These are phyloP conservation scores for Flexamia atlantica DNA, from an alignment of 2,888 invertebrate species.

Conservation along the genomic window DNA sequence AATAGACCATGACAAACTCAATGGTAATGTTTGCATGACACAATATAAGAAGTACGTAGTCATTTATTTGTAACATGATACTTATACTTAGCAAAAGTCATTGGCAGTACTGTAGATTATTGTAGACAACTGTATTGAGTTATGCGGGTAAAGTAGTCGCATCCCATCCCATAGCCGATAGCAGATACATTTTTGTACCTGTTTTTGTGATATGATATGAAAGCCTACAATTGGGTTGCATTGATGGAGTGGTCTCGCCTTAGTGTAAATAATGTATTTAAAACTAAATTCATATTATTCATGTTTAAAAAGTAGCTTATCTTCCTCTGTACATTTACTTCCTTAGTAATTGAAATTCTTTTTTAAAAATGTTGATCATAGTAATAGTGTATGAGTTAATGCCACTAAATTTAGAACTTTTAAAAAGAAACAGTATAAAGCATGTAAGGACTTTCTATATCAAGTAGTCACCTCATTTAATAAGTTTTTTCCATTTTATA, in stretches of 20 bases:
- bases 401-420: neutral
- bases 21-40: no score
- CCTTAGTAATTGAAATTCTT: no score
- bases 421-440: neutral
- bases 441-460: neutral
- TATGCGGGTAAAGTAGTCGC: neutral
- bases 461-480: neutral
- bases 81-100: neutral
- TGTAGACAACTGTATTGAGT: neutral
- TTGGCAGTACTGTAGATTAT: neutral
- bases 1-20: no score
- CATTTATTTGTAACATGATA: no score
- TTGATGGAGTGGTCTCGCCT: neutral
- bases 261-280: slow-evolving; percentile 26
- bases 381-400: neutral
- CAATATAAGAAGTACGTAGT: no score
- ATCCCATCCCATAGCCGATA: neutral
- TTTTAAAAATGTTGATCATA: neutral
- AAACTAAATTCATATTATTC: neutral
- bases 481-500: neutral
- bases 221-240: neutral
- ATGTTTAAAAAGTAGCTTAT: neutral
- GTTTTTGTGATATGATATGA: slow-evolving; percentile 35
- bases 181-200: slow-evolving; percentile 47
- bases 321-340: neutral